Conservation (phyloP, 64 coral and sea anemone species). For the Cladopsammia gracilis region DNA sequence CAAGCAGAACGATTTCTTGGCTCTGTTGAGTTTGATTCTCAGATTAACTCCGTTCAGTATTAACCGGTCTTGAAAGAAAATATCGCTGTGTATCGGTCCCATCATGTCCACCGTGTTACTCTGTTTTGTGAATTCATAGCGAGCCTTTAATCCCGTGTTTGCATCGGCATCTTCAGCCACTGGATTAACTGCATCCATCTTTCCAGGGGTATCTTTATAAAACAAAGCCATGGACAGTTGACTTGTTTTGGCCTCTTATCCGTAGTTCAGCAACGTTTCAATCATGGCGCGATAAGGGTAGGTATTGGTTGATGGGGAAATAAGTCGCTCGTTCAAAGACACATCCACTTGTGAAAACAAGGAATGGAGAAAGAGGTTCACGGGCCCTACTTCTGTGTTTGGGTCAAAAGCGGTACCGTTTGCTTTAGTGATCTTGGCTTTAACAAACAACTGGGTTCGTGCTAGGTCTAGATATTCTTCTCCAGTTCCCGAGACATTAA, state of each 20-base stretch:
- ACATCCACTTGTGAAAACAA: background rate
- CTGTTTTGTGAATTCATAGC: background rate
- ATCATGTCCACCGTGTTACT: background rate
- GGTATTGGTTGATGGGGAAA: no score
- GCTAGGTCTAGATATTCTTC: conserved; percentile 14
- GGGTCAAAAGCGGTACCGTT: conserved; percentile 16
- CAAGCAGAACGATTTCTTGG: no score
- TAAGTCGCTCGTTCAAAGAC: no score
- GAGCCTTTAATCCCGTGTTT: background rate
- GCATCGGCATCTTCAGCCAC: no score
- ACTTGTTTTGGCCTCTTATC: no score
- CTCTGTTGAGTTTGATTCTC: no score
- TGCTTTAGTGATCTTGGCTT: conserved; percentile 38
- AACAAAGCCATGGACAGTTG: no score
- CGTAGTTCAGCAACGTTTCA: background rate
- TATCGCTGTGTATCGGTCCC: no score
- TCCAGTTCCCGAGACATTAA: conserved; percentile 9
- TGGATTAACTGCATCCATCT: no score
- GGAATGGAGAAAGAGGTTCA: conserved; percentile 7
- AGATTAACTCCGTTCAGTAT: no score
- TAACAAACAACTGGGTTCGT: conserved; percentile 23
- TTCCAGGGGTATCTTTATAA: no score
- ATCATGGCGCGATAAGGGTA: background rate
- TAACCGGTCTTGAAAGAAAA: no score
- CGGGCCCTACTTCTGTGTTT: conserved; percentile 16